A percentile compares a stretch with the other conserved stretches of the same genome.
phyloP scores from a whole-genome alignment of 1,140 invertebrate genomes.

The Magallana gigas region DNA sequence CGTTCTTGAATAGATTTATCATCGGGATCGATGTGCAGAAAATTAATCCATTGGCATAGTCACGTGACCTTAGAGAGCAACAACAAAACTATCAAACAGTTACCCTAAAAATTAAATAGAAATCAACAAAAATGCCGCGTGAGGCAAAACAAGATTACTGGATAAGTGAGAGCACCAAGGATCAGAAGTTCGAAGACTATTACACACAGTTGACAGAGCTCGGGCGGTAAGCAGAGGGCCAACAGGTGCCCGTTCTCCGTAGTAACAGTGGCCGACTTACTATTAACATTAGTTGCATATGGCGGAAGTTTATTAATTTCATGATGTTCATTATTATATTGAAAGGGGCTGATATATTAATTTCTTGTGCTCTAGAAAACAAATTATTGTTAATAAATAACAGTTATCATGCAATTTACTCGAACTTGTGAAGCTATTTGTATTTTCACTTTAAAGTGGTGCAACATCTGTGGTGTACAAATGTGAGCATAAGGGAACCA shows the following conservation, averaged over 20 bases:
- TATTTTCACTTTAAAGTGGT: constrained; percentile 64
- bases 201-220: constrained; percentile 70
- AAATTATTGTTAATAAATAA: not conserved
- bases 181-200: constrained; percentile 67
- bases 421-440: not conserved
- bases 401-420: too few relatives aligned
- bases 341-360: not conserved
- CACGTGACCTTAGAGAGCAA: constrained; percentile 13
- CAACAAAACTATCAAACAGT: constrained; percentile 5
- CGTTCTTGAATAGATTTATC: not conserved
- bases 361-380: too few relatives aligned
- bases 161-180: constrained; percentile 73
- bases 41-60: not conserved
- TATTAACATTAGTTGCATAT: constrained; percentile 53
- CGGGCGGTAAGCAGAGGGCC: constrained; percentile 61
- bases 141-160: constrained; percentile 64
- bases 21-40: not conserved
- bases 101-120: not conserved
- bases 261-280: constrained; percentile 42
- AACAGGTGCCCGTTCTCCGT: constrained; percentile 43
- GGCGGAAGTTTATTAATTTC: not conserved
- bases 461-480: constrained; percentile 72
- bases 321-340: too few relatives aligned
- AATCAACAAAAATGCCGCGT: constrained; percentile 33
- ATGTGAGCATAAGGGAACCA: constrained; percentile 68